Conservation (phyloP, 2,888 invertebrate species). For the Dryocosmus kuriphilus region DNA sequence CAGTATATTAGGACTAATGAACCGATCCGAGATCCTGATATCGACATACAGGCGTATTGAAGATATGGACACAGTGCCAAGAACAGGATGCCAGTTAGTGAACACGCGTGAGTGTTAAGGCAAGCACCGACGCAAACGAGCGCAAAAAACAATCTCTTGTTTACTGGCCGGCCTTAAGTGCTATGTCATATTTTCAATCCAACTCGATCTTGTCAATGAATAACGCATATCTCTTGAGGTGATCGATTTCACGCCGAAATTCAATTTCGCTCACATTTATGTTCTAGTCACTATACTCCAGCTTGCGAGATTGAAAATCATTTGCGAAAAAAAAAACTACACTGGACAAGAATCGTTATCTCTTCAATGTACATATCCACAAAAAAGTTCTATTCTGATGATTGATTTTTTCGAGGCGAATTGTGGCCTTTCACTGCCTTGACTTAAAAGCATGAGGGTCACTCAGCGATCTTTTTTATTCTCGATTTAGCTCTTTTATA, state of each 20-base stretch:
- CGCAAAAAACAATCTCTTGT: conserved; percentile 47
- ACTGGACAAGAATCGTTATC: not conserved
- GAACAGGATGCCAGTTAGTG: conserved; percentile 60
- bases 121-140: conserved; percentile 38
- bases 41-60: conserved; percentile 47
- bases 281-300: not conserved
- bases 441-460: not conserved
- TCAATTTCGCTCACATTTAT: conserved; percentile 4
- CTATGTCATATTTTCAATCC: conserved; percentile 52
- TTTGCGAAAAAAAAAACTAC: not conserved
- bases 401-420: not conserved
- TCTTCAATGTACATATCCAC: not conserved
- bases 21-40: conserved; percentile 69
- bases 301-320: conserved; percentile 6
- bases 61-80: conserved; percentile 50
- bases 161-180: conserved; percentile 45
- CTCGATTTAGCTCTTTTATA: no score
- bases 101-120: conserved; percentile 43
- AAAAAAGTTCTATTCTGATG: not conserved
- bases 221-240: conserved; percentile 6
- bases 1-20: conserved; percentile 73
- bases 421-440: not conserved
- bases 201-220: conserved; percentile 14
- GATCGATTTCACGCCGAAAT: conserved; percentile 33
- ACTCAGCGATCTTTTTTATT: no score